Evolutionary conservation across 2,113 vertebrate genomes (phyloP).

Genomic region (Cephalophus harveyi): DNA sequence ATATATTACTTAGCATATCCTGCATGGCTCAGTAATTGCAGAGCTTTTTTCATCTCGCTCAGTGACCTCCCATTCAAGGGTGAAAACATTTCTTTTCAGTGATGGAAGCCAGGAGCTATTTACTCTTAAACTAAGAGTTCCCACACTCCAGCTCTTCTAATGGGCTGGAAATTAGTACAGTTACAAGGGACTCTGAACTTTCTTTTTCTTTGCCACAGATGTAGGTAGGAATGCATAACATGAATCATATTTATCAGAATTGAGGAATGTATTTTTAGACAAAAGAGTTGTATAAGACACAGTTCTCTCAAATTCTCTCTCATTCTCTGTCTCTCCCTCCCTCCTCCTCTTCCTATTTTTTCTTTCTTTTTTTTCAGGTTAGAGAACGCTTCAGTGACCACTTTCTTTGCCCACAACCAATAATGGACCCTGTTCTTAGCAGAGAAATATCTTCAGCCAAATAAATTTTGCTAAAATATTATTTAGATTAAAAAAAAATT

Average conservation of each 20-base stretch:
- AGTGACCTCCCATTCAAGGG: constrained; percentile 17
- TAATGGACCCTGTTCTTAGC: neutral
- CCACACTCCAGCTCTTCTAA: neutral
- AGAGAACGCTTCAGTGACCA: neutral
- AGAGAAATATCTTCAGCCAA: neutral
- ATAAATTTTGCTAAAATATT: neutral
- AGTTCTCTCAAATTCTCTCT: neutral
- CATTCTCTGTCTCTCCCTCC: neutral
- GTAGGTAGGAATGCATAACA: neutral
- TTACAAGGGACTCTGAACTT: neutral
- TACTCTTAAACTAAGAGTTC: neutral
- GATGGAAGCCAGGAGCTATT: too few species aligned
- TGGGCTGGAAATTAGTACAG: constrained; percentile 20
- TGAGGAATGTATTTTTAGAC: neutral
- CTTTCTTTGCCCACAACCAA: neutral
- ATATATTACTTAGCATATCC: constrained; percentile 40
- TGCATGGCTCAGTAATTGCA: constrained; percentile 34
- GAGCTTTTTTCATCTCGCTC: constrained; percentile 37
- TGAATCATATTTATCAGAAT: neutral
- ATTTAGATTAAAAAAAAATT: neutral
- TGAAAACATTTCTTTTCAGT: neutral
- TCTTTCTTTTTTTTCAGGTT: neutral
- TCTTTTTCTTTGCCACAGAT: neutral
- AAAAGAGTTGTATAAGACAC: neutral
- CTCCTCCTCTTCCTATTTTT: neutral